phyloP scores from a whole-genome alignment of 2,888 invertebrate species.

The Zygogramma bicolorata region DNA sequence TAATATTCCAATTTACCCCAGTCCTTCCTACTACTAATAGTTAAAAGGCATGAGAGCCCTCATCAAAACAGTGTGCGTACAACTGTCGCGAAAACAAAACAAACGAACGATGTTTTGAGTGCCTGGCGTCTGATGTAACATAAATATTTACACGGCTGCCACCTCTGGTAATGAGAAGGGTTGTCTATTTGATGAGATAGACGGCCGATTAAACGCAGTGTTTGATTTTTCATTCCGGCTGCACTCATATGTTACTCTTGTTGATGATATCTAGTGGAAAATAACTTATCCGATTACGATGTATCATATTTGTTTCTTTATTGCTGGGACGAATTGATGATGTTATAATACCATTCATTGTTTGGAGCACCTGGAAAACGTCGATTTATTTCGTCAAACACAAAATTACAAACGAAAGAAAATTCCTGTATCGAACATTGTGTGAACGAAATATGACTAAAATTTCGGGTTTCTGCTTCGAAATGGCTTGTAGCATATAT shows the following conservation, averaged over 20 bases:
- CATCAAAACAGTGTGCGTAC: slow-evolving; percentile 29
- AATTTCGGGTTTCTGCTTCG: too few relatives aligned
- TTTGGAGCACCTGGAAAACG: too few relatives aligned
- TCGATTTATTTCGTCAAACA: too few relatives aligned
- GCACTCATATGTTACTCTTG: neutral
- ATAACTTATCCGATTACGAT: neutral
- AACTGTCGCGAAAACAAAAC: slow-evolving; percentile 40
- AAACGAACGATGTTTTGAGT: slow-evolving; percentile 21
- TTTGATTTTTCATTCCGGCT: neutral
- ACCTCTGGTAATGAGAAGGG: slow-evolving; percentile 14
- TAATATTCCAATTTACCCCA: neutral
- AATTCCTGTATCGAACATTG: too few relatives aligned
- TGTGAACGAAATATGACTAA: too few relatives aligned
- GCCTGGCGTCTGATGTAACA: slow-evolving; percentile 8
- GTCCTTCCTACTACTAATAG: neutral
- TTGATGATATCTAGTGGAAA: neutral
- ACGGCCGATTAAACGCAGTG: neutral
- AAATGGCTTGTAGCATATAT: too few relatives aligned
- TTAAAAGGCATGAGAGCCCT: neutral
- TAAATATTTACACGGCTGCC: slow-evolving; percentile 18
- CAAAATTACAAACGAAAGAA: too few relatives aligned
- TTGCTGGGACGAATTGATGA: too few relatives aligned
- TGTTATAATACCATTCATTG: too few relatives aligned
- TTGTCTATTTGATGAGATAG: slow-evolving; percentile 11
- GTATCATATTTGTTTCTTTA: neutral